A percentile compares a stretch with the other conserved stretches of the same genome.
These are phyloP conservation scores for Cephus spinipes DNA, from an alignment of 2,888 invertebrate genomes.

Conservation along the genomic window DNA sequence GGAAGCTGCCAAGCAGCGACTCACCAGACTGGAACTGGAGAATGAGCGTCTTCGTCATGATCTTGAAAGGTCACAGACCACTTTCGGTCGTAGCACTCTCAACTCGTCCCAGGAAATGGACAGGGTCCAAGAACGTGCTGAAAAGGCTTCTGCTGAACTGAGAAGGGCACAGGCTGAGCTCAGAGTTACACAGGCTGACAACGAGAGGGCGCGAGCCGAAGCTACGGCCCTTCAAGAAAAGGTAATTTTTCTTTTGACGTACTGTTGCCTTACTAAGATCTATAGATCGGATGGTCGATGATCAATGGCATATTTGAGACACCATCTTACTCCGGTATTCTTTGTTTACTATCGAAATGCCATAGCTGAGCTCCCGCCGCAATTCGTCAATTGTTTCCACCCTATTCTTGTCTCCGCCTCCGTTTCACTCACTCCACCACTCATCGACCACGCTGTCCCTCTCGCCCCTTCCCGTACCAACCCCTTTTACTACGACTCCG, in stretches of 20 bases:
- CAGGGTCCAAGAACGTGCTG: constrained; percentile 85
- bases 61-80: constrained; percentile 84
- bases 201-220: constrained; percentile 86
- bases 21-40: constrained; percentile 88
- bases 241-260: constrained; percentile 49
- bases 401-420: no score
- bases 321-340: no score
- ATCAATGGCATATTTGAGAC: no score
- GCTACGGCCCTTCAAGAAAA: constrained; percentile 90
- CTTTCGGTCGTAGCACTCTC: constrained; percentile 85
- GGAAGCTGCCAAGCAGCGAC: constrained; percentile 85
- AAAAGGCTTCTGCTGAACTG: constrained; percentile 86
- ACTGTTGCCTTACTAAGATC: no score
- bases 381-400: no score
- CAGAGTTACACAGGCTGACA: constrained; percentile 91
- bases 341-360: no score
- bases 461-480: no score
- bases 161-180: constrained; percentile 90
- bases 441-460: no score
- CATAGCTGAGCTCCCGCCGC: no score
- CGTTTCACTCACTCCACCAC: no score
- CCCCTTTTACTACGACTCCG: no score
- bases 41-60: constrained; percentile 90
- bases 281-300: no score
- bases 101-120: constrained; percentile 87